Evolutionary conservation across 2,113 vertebrate species (phyloP).

Genomic region (Varanus komodoensis): DNA sequence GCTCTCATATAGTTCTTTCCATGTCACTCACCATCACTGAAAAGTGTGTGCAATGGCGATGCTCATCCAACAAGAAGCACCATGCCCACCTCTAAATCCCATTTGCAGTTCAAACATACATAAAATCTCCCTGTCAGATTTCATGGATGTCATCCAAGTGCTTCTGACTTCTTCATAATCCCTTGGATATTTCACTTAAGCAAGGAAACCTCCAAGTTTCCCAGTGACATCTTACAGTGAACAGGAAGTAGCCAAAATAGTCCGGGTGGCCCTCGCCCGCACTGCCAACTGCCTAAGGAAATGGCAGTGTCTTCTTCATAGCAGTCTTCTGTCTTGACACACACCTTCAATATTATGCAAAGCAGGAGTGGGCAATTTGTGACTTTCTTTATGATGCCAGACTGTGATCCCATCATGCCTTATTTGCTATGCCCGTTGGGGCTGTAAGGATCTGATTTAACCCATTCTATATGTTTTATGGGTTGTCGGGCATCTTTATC

Average conservation of each 20-base stretch:
- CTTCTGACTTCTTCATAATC: not conserved
- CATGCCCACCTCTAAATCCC: not conserved
- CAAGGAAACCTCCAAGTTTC: not conserved
- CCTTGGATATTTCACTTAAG: not conserved
- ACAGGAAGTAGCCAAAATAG: rapidly evolving
- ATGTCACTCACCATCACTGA: too few relatives aligned
- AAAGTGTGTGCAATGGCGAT: not conserved
- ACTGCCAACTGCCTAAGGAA: not conserved
- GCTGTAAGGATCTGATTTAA: too few relatives aligned
- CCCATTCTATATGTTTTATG: too few relatives aligned
- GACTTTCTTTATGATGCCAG: not conserved
- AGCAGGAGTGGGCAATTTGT: not conserved
- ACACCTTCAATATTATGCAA: not conserved
- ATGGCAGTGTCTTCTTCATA: not conserved
- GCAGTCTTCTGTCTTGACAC: not conserved
- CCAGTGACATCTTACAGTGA: rapidly evolving
- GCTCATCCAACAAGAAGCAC: not conserved
- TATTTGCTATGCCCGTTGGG: not conserved
- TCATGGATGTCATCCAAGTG: not conserved
- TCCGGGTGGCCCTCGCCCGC: not conserved
- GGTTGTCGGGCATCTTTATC: too few relatives aligned
- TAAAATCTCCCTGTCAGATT: not conserved
- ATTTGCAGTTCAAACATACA: not conserved
- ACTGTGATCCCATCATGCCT: not conserved
- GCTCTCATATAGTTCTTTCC: not conserved